Conservation (phyloP, 2,888 invertebrate species). For the Dryocosmus kuriphilus region DNA sequence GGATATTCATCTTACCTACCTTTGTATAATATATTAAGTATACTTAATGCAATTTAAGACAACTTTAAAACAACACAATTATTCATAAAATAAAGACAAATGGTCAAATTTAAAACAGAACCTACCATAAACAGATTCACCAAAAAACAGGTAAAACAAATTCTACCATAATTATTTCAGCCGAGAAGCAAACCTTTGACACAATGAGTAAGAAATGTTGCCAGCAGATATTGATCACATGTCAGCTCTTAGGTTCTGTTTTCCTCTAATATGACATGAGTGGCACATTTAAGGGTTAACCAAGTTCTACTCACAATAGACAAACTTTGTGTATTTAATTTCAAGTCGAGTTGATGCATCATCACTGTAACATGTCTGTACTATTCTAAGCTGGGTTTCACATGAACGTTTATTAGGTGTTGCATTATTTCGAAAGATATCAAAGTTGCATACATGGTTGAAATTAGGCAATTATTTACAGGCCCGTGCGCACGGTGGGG, state of each 20-base stretch:
- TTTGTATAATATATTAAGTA: too few species aligned
- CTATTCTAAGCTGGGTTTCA: not conserved
- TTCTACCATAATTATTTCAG: not conserved
- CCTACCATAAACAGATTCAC: too few species aligned
- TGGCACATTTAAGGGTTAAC: slow-evolving; percentile 1
- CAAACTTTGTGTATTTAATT: not conserved
- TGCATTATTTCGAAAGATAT: not conserved
- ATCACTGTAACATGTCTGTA: not conserved
- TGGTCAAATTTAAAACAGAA: not conserved
- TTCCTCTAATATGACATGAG: not conserved
- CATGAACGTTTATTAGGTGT: not conserved
- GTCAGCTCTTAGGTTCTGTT: not conserved
- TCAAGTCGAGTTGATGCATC: not conserved
- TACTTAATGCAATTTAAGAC: not conserved
- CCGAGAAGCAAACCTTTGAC: not conserved
- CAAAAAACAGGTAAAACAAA: too few species aligned
- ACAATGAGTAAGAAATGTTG: not conserved
- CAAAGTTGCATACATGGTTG: not conserved
- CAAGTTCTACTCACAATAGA: not conserved
- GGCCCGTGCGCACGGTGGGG: too few species aligned
- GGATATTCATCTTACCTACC: not conserved
- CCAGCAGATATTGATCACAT: not conserved
- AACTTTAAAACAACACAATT: not conserved
- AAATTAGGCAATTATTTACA: not conserved
- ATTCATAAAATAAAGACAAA: not conserved